These are phyloP conservation scores for Epirrhoe alternata DNA, from an alignment of 2,888 invertebrate genomes.

Conservation along the genomic window DNA sequence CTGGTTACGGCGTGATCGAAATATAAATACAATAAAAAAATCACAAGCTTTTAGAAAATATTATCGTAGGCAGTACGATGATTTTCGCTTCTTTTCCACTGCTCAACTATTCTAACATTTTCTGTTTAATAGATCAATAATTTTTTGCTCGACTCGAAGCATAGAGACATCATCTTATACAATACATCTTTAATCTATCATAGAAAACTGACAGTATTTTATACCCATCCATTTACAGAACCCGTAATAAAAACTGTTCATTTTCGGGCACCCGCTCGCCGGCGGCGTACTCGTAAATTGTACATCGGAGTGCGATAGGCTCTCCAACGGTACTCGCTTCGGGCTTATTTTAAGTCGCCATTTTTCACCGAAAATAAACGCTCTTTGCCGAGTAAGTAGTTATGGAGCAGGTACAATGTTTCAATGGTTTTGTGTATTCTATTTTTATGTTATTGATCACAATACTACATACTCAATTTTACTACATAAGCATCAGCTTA, in stretches of 20 bases:
- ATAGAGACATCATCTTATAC: too few species aligned
- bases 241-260: slow-evolving; percentile 13
- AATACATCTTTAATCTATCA: neutral
- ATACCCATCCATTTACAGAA: neutral
- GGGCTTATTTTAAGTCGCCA: slow-evolving; percentile 12
- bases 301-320: slow-evolving; percentile 30
- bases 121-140: too few species aligned
- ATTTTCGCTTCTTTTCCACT: too few species aligned
- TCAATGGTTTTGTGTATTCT: neutral
- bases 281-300: slow-evolving; percentile 30
- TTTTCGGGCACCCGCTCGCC: slow-evolving; percentile 9
- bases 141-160: too few species aligned
- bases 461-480: too few species aligned
- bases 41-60: too few species aligned
- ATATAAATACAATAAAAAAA: too few species aligned
- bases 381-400: neutral
- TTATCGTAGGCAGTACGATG: too few species aligned
- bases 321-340: slow-evolving; percentile 10
- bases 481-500: too few species aligned
- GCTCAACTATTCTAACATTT: too few species aligned
- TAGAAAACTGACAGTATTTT: neutral
- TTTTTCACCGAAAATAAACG: slow-evolving; percentile 7
- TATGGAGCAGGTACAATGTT: neutral
- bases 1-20: too few species aligned
- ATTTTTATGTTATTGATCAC: neutral